Percentiles rank a stretch among this genome's conserved stretches.
These are phyloP conservation scores for Cyrtodaria siliqua DNA, from an alignment of 2,888 invertebrate genomes.

Conservation along the genomic window DNA sequence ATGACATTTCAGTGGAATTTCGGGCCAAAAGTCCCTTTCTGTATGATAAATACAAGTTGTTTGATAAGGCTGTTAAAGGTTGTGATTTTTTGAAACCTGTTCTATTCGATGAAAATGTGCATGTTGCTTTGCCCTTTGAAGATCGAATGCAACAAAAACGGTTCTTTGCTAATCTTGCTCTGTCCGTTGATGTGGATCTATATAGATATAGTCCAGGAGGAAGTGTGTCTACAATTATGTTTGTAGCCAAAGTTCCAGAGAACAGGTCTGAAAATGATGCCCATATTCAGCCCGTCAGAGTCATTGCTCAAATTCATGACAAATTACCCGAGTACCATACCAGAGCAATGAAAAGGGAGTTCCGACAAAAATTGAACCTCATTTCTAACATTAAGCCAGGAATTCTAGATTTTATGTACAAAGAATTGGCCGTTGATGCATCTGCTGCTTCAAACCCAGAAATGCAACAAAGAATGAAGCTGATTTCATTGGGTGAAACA, in stretches of 20 bases:
- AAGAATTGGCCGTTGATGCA: slow-evolving; percentile 40
- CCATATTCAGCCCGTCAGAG: slow-evolving; percentile 16
- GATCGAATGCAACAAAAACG: slow-evolving; percentile 23
- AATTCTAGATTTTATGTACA: slow-evolving; percentile 37
- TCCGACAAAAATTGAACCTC: slow-evolving; percentile 23
- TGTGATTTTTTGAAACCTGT: slow-evolving; percentile 9
- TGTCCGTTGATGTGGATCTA: slow-evolving; percentile 29
- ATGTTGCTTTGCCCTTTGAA: slow-evolving; percentile 36
- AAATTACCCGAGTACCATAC: slow-evolving; percentile 37
- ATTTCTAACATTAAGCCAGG: slow-evolving; percentile 21
- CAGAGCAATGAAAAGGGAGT: slow-evolving; percentile 22
- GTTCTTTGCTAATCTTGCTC: slow-evolving; percentile 33
- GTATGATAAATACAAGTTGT: slow-evolving; percentile 17
- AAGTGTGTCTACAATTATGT: slow-evolving; percentile 4
- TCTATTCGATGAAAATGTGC: slow-evolving; percentile 44
- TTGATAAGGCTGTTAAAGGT: neutral
- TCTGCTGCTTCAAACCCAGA: slow-evolving; percentile 26
- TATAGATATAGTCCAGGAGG: slow-evolving; percentile 19
- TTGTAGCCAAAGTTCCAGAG: slow-evolving; percentile 12
- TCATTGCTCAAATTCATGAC: slow-evolving; percentile 12
- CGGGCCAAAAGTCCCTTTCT: slow-evolving; percentile 3
- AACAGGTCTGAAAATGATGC: slow-evolving; percentile 8
- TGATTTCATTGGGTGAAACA: slow-evolving; percentile 40
- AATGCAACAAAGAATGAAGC: slow-evolving; percentile 20
- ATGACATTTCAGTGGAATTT: slow-evolving; percentile 24